Evolutionary conservation across 2,797 vertebrate species (phyloP).

Genomic region (Triplophysa yarkandensis): DNA sequence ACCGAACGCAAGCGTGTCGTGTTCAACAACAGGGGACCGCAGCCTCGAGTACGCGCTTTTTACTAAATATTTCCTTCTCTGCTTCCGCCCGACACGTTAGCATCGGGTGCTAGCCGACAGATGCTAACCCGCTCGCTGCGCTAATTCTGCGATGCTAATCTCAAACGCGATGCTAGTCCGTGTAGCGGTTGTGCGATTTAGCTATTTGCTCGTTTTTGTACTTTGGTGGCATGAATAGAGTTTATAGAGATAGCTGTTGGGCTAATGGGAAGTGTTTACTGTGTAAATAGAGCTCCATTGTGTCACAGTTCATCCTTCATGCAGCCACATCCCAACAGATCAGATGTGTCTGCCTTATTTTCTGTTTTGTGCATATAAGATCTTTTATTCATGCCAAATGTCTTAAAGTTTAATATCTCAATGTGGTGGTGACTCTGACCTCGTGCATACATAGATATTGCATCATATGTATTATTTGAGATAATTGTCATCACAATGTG

Average conservation of each 20-base stretch:
- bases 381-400: too few species aligned
- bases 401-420: too few species aligned
- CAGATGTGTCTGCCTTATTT: not conserved
- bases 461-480: too few species aligned
- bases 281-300: slow-evolving; percentile 60
- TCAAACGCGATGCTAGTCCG: not conserved
- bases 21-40: slow-evolving; percentile 1
- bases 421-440: too few species aligned
- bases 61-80: not conserved
- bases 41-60: slow-evolving; percentile 35
- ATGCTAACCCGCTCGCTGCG: slow-evolving; percentile 43
- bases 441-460: too few species aligned
- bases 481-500: too few species aligned
- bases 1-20: slow-evolving; percentile 28
- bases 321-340: not conserved
- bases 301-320: slow-evolving; percentile 51
- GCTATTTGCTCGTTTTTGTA: not conserved
- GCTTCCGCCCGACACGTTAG: not conserved
- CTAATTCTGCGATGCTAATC: not conserved
- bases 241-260: slow-evolving; percentile 24
- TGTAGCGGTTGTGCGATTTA: too few species aligned
- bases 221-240: slow-evolving; percentile 15
- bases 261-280: slow-evolving; percentile 39
- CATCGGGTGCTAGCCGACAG: slow-evolving; percentile 3
- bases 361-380: too few species aligned